These are phyloP conservation scores for Mesoclemmys tuberculata DNA, from an alignment of 2,113 vertebrate species.

Conservation along the genomic window DNA sequence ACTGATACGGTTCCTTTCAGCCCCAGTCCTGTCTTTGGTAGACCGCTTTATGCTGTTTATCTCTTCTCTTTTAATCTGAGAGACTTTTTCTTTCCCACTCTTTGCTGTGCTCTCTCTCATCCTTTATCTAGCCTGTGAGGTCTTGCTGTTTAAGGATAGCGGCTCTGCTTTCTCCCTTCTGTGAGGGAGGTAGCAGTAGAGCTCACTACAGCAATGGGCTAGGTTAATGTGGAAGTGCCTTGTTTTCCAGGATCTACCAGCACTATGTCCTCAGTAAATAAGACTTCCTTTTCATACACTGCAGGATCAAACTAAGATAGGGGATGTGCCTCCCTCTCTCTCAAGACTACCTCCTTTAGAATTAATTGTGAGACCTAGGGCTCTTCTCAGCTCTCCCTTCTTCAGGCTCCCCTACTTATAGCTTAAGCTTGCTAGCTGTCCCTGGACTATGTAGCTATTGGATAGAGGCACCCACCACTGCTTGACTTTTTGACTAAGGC, in stretches of 20 bases:
- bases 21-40: neutral
- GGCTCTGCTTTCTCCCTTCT: neutral
- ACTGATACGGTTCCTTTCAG: neutral
- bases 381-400: neutral
- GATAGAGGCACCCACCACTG: neutral
- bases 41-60: neutral
- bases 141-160: accelerated
- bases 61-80: neutral
- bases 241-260: neutral
- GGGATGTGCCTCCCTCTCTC: too few relatives aligned
- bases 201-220: too few relatives aligned
- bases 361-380: neutral
- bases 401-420: accelerated
- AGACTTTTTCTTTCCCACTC: neutral
- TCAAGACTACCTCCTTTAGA: neutral
- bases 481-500: neutral
- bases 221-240: neutral
- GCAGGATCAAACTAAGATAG: neutral
- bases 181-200: neutral
- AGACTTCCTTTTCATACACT: neutral
- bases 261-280: neutral
- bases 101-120: neutral
- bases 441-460: accelerated
- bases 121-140: too few relatives aligned
- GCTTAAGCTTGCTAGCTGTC: neutral